Base-by-base conservation (phyloP, 1,140 invertebrate genomes). In the Elymnias hypermnestra region DNA sequence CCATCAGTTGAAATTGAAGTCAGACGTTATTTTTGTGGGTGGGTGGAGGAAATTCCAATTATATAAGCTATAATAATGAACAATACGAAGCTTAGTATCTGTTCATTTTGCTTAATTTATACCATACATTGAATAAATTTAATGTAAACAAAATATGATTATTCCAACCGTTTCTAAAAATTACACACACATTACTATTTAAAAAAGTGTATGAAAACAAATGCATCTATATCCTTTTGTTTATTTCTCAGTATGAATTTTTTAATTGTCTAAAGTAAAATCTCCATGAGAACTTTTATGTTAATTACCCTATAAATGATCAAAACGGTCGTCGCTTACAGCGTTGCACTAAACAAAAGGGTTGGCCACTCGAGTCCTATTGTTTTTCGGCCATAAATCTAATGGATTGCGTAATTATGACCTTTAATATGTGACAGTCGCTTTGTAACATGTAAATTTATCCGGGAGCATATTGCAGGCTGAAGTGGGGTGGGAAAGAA, bases 371-470 rank as follows among this genome's bases (percentile, higher is more conserved):
- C 48, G 48, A 70, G 57, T 53, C 29, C 57, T 53, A 72, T 84
- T 84, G 81, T 84, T 74, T 84, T 74, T 77, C 37, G 19, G 63
- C 72, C 64, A 84, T 84, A 84, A 84, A 84, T 84, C 74, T 84
- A 77, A 70, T 75, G 66, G 53, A 64, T 65, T 64, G 69, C 62
- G 63, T 79, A 77, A 83, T 83, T 83, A 81, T 77, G 65, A 63
- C 63, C 64, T 84, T 83, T 81, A 73, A 73, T 81, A 71, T 71
- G 69, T 73, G 77, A 83, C 81, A 84, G 72, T 74, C 60, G 67
- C 72, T 79, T 77, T 83, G 74, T 81, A 63, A 69, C 60, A 81
- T 84, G 77, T 72, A 81, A 81, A 82, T 83, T 64, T 73, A 64
- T 62, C 60, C 56, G 37, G 63, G 40, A 58, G 63, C 58, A 65